These are phyloP conservation scores for Spea hammondii DNA, from an alignment of 2,797 vertebrate species.

Conservation along the genomic window DNA sequence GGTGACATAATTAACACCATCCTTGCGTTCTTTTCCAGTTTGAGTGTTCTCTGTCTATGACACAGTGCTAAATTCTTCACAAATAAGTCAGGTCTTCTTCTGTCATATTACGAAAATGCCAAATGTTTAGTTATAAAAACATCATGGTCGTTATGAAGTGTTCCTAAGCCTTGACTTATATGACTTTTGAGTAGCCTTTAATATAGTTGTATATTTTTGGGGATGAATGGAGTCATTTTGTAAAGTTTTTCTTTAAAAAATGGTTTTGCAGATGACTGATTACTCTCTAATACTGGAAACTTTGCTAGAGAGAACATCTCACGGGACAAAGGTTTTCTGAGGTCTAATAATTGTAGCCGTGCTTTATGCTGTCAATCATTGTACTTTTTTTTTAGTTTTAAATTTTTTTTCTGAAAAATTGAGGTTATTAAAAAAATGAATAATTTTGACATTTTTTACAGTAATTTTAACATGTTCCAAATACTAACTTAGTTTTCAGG, in stretches of 20 bases:
- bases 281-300: neutral
- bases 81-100: conserved; percentile 5
- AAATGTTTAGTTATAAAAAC: neutral
- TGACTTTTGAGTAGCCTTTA: no score
- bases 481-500: no score
- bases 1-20: conserved; percentile 6
- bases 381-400: neutral
- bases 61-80: conserved; percentile 21
- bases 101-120: neutral
- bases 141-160: no score
- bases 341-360: conserved; percentile 28
- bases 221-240: no score
- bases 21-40: neutral
- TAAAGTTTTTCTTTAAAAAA: neutral
- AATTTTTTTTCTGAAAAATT: no score
- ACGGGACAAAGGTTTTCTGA: conserved; percentile 17
- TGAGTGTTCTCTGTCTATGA: neutral
- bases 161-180: no score
- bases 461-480: no score
- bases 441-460: no score
- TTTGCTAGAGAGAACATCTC: neutral
- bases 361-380: conserved; percentile 20
- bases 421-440: no score
- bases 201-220: no score
- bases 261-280: neutral